Evolutionary conservation across 2,797 vertebrate species (phyloP), one percentile per base, ranked within the genome.

Genomic region (Cossypha niveicapilla): DNA sequence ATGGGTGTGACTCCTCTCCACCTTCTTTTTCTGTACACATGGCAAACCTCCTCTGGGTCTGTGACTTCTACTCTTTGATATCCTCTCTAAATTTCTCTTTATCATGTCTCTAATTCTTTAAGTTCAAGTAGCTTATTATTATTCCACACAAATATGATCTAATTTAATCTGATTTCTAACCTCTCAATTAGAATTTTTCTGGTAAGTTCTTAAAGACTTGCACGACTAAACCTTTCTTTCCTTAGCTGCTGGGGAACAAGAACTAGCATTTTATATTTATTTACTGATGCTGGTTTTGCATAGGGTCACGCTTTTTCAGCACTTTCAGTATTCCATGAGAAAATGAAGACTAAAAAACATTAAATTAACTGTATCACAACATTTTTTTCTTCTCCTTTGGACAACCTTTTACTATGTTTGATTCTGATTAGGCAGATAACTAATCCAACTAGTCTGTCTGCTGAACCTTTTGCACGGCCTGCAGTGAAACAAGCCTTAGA

Each of bases 1-100:
- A 57, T 0, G 0, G 13, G 17, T 13, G 9, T 4, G 1, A 78
- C 7, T 27, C 13, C 18, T 57, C 39, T 37, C 39, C 51, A 30
- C 13, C 28, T 61, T 22, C 3, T 44, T 84, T 57, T 80, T 53
- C 44, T 24, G 25, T 30, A 75, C 11, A 22, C 9, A 14, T 15
- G 19, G 34, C 18, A 93, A 48, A 32, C 22, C 6, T 44, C 32
- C 47, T 39, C 25, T 4, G 2, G 10, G 25, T 45, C 61, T 77
- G 25, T 66, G 65, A 61, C 42, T 87, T 54, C 62, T 78, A 51
- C 17, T 73, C 30, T 78, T 54, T 54, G 25, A 44, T 39, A 88
- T 62, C 6, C 18, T 32, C 34, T 50, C 57, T 39, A 53, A 70
- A 61, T n/a, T 78, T 58, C 32, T 71, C 37, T 71, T 81, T 34